Percentiles rank a stretch among this genome's conserved stretches.
These are phyloP conservation scores for Drosophila grimshawi DNA, from an alignment of 1,140 invertebrate genomes.

Conservation along the genomic window DNA sequence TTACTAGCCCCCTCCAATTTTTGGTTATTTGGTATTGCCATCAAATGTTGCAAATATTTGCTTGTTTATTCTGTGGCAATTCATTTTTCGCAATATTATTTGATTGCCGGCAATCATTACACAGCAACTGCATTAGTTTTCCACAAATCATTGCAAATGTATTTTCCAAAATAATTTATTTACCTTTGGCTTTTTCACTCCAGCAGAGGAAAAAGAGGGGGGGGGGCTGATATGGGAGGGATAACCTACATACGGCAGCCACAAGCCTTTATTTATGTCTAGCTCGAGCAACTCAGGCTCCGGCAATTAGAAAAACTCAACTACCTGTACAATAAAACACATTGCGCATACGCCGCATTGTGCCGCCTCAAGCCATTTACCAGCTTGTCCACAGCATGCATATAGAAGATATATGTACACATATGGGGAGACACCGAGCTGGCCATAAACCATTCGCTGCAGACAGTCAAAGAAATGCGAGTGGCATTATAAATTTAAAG, in stretches of 20 bases:
- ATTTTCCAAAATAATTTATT: conserved; percentile 69
- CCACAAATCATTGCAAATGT: conserved; percentile 38
- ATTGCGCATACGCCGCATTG: conserved; percentile 61
- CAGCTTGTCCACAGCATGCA: not conserved
- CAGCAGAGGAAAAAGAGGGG: not conserved
- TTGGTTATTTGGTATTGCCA: conserved; percentile 9
- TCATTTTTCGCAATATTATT: conserved; percentile 63
- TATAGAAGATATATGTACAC: conserved; percentile 6
- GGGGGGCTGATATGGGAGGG: too few relatives aligned
- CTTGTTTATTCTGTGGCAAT: conserved; percentile 70
- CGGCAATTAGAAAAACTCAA: conserved; percentile 57
- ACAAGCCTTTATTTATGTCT: conserved; percentile 66
- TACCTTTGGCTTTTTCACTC: conserved; percentile 38
- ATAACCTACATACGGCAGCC: conserved; percentile 26
- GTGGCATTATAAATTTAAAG: conserved; percentile 40
- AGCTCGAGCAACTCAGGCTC: conserved; percentile 22
- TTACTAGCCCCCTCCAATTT: not conserved
- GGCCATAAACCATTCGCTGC: conserved; percentile 28
- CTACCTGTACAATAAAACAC: conserved; percentile 39
- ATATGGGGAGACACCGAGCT: not conserved
- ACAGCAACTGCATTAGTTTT: conserved; percentile 41
- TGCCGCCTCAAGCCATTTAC: not conserved
- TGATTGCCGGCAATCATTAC: conserved; percentile 23
- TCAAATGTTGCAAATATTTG: conserved; percentile 73
- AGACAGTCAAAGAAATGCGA: conserved; percentile 20